Conservation (phyloP, 1,140 invertebrate species). For the Macrotrachela quadricornifera region DNA sequence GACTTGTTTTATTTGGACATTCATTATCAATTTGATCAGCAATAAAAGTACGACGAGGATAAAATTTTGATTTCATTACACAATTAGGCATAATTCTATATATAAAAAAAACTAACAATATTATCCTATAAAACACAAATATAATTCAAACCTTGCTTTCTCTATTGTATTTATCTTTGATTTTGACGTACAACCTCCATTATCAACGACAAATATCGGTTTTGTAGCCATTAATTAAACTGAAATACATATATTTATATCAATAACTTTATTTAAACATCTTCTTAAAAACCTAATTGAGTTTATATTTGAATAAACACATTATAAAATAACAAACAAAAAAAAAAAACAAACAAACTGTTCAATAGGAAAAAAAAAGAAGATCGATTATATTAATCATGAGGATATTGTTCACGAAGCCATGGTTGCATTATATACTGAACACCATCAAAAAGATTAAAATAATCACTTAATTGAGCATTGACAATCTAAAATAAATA, state of each 20-base stretch:
- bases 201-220: slow-evolving; percentile 1
- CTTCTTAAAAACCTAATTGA: no score
- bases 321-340: no score
- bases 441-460: slow-evolving; percentile 26
- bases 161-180: background rate
- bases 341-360: no score
- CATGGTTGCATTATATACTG: slow-evolving; percentile 26
- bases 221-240: no score
- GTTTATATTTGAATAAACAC: no score
- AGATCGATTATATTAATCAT: slow-evolving; percentile 12
- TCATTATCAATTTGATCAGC: background rate
- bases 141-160: background rate
- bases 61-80: slow-evolving; percentile 5
- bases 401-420: slow-evolving; percentile 21
- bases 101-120: background rate
- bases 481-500: slow-evolving; percentile 19
- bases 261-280: no score
- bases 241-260: no score
- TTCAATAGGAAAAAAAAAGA: no score
- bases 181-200: slow-evolving; percentile 1
- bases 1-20: slow-evolving; percentile 2
- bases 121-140: background rate
- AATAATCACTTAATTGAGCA: slow-evolving; percentile 24
- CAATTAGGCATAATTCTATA: slow-evolving; percentile 2
- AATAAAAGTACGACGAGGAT: slow-evolving; percentile 3